phyloP scores from a whole-genome alignment of 23 tunicate genomes.

The Botrylloides violaceus region DNA sequence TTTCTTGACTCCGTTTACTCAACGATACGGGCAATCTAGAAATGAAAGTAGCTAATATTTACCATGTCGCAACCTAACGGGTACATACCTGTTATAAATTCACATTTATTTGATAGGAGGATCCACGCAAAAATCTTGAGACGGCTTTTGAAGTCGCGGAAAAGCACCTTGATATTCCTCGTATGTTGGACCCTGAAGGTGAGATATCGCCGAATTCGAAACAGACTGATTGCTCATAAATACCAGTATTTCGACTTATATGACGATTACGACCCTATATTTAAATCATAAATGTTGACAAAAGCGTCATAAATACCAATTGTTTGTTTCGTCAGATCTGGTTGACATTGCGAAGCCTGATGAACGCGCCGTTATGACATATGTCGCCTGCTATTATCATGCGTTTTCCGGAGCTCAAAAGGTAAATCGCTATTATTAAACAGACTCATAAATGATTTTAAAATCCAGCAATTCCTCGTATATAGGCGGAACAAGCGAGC shows the following conservation, averaged over 20 bases:
- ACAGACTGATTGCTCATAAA: neutral
- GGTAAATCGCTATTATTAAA: too few species aligned
- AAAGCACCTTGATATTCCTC: slow-evolving; percentile 95
- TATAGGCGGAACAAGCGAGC: slow-evolving; percentile 97
- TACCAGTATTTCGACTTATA: too few species aligned
- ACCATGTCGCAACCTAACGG: too few species aligned
- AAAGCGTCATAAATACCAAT: too few species aligned
- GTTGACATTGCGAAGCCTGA: slow-evolving; percentile 91
- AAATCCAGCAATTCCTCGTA: neutral
- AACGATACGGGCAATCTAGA: too few species aligned
- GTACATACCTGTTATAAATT: neutral
- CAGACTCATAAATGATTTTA: too few species aligned
- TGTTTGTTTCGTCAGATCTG: slow-evolving; percentile 71
- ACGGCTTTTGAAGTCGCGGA: slow-evolving; percentile 99
- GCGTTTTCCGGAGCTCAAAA: slow-evolving; percentile 97
- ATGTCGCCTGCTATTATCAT: slow-evolving; percentile 97
- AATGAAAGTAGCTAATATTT: too few species aligned
- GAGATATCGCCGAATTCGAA: neutral
- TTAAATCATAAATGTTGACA: too few species aligned
- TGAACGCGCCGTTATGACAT: slow-evolving; percentile 98
- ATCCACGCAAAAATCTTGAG: slow-evolving; percentile 84
- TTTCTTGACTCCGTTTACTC: too few species aligned
- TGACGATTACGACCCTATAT: too few species aligned
- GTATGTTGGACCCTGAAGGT: slow-evolving; percentile 99
- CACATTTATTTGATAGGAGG: slow-evolving; percentile 58